These are phyloP conservation scores for Neoaliturus tenellus DNA, from an alignment of 2,888 invertebrate species.

Conservation along the genomic window DNA sequence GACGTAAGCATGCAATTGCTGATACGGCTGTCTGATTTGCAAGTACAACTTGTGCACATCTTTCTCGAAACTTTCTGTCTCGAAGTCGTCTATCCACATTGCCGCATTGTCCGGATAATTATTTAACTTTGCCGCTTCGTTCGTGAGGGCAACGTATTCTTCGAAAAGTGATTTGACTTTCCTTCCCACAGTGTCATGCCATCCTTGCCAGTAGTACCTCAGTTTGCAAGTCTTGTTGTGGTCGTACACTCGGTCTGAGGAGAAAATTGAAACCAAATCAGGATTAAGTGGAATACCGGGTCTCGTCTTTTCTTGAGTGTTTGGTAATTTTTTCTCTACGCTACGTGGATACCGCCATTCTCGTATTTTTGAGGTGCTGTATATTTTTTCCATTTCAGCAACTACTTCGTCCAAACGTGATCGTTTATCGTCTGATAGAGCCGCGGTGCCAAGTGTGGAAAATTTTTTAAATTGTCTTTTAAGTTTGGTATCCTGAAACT, in stretches of 20 bases:
- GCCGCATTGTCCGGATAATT: conserved; percentile 67
- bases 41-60: background rate
- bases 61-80: background rate
- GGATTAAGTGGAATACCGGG: background rate
- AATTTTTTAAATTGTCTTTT: conserved; percentile 86
- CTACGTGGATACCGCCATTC: background rate
- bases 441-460: conserved; percentile 83
- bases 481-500: conserved; percentile 81
- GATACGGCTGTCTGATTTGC: background rate
- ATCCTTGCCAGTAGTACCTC: conserved; percentile 72
- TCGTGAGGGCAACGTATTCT: conserved; percentile 80
- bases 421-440: conserved; percentile 78
- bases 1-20: background rate
- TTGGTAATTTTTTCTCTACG: background rate
- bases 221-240: conserved; percentile 63
- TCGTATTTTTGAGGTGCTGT: background rate
- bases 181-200: conserved; percentile 80
- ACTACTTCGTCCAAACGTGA: conserved; percentile 68
- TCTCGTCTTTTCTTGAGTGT: background rate
- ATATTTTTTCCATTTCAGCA: background rate
- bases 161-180: conserved; percentile 78
- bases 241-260: background rate
- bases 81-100: background rate
- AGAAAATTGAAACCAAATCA: conserved; percentile 22
- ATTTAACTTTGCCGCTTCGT: conserved; percentile 83